These are phyloP conservation scores for Epistrophe grossulariae DNA, from an alignment of 2,888 invertebrate species.

Conservation along the genomic window DNA sequence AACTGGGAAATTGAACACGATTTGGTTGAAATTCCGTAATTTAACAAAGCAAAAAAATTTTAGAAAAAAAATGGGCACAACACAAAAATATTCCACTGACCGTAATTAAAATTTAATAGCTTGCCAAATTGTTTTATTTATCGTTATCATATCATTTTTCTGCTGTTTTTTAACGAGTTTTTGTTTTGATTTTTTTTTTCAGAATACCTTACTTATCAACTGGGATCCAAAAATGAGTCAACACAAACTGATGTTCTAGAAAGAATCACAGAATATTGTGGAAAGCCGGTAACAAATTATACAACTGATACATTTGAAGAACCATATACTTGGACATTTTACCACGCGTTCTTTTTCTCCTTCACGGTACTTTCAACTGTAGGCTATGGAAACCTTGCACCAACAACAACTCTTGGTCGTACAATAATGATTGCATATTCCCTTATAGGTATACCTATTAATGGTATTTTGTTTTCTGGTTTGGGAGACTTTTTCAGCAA, in stretches of 20 bases:
- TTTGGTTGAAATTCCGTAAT: too few species aligned
- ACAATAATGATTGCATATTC: constrained; percentile 95
- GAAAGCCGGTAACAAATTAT: constrained; percentile 89
- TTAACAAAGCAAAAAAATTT: too few species aligned
- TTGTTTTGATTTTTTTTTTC: constrained; percentile 66
- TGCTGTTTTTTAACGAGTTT: neutral
- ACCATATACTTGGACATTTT: constrained; percentile 92
- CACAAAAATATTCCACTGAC: too few species aligned
- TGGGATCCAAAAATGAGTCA: constrained; percentile 79
- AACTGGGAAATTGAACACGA: too few species aligned
- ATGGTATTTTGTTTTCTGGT: constrained; percentile 88
- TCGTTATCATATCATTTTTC: too few species aligned
- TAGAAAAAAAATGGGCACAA: too few species aligned
- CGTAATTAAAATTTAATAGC: too few species aligned
- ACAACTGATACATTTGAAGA: constrained; percentile 86
- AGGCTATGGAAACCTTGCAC: constrained; percentile 95
- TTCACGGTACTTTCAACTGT: constrained; percentile 96
- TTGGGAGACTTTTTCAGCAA: constrained; percentile 94
- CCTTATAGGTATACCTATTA: constrained; percentile 88
- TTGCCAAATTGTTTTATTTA: too few species aligned
- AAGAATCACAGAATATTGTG: constrained; percentile 89
- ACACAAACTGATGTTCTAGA: constrained; percentile 81
- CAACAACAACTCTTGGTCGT: constrained; percentile 91
- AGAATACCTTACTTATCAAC: constrained; percentile 81
- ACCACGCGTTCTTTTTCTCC: constrained; percentile 95